These are phyloP conservation scores for Eurystomus glaucurus DNA, from an alignment of 2,797 vertebrate species.

Conservation along the genomic window DNA sequence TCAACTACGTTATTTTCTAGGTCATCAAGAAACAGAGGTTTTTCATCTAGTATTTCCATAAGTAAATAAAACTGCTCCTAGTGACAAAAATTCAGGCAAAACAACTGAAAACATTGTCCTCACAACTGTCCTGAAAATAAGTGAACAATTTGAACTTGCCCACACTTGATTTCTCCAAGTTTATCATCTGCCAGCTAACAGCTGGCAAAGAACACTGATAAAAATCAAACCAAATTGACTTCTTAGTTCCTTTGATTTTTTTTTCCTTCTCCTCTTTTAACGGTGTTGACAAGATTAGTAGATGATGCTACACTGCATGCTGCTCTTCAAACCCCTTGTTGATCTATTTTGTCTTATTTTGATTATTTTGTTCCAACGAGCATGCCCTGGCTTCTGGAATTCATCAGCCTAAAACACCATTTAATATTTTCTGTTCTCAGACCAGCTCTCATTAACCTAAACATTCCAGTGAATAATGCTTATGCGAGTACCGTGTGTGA, in stretches of 20 bases:
- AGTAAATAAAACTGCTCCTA: not conserved
- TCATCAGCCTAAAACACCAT: slow-evolving; percentile 36
- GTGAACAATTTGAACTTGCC: not conserved
- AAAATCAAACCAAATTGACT: slow-evolving; percentile 12
- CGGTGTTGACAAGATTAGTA: not conserved
- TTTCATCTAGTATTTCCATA: not conserved
- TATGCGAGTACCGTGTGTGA: not conserved
- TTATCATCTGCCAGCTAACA: slow-evolving; percentile 1
- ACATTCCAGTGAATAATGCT: not conserved
- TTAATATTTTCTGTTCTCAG: slow-evolving; percentile 13
- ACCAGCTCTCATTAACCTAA: slow-evolving; percentile 13
- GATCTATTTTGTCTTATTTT: not conserved
- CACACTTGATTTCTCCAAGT: not conserved
- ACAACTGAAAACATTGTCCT: not conserved
- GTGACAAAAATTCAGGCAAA: not conserved
- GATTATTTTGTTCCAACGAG: slow-evolving; percentile 19
- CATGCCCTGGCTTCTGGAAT: not conserved
- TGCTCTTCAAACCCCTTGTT: not conserved
- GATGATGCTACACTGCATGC: slow-evolving; percentile 7
- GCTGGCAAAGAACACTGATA: not conserved
- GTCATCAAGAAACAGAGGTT: not conserved
- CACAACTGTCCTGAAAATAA: not conserved
- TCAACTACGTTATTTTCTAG: not conserved
- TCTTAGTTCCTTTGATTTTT: not conserved
- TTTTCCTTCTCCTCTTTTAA: not conserved